A percentile compares a stretch with the other conserved stretches of the same genome.
Evolutionary conservation across 1,140 invertebrate species (phyloP).

Genomic region (Periplaneta americana): DNA sequence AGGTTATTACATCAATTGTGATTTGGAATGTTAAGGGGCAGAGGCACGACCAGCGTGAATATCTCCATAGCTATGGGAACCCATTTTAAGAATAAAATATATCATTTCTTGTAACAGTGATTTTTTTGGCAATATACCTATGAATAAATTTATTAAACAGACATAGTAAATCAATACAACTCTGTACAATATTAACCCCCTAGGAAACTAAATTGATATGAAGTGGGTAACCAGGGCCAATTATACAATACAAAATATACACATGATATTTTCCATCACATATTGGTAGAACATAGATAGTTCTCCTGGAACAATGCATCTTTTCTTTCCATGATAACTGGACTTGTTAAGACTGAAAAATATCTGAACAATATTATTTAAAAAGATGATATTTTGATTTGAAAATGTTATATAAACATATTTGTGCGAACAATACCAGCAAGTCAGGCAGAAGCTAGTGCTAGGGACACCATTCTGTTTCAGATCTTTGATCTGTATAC

Average conservation of each 20-base stretch:
- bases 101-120: not conserved
- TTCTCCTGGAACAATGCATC: not conserved
- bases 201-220: not conserved
- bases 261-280: not conserved
- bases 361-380: not conserved
- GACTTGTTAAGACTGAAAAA: not conserved
- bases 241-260: not conserved
- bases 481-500: no score
- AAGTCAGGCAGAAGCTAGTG: not conserved
- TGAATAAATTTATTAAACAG: not conserved
- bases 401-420: not conserved
- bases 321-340: not conserved
- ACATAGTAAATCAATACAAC: not conserved
- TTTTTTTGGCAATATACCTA: not conserved
- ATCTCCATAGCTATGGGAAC: not conserved
- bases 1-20: not conserved
- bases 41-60: not conserved
- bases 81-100: not conserved
- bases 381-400: not conserved
- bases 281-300: not conserved
- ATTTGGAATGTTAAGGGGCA: not conserved
- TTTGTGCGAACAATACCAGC: not conserved
- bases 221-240: not conserved
- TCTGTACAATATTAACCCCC: not conserved
- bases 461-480: no score